Conservation (phyloP, 2,888 invertebrate species). For the Keiferia lycopersicella region DNA sequence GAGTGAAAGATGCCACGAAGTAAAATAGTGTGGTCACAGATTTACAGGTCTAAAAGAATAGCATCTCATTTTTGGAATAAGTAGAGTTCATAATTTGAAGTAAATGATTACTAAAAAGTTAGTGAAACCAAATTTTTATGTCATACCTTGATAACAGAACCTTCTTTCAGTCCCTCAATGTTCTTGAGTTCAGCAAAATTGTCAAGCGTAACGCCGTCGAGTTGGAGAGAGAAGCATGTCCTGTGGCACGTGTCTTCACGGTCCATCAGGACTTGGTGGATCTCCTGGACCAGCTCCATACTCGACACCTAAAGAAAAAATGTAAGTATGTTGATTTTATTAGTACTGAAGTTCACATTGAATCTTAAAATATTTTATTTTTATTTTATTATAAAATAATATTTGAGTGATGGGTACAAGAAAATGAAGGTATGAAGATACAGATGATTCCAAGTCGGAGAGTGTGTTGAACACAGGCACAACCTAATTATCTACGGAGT, state of each 20-base stretch:
- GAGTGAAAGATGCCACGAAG: background rate
- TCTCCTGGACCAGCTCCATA: conserved; percentile 98
- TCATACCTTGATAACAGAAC: conserved; percentile 91
- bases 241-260: conserved; percentile 99
- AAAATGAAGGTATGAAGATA: no score
- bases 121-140: background rate
- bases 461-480: no score
- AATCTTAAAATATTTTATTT: background rate
- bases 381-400: no score
- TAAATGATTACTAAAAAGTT: no score
- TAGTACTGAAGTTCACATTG: background rate
- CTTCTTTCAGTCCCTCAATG: conserved; percentile 97
- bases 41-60: no score
- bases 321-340: background rate
- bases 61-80: no score
- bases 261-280: conserved; percentile 98
- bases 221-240: conserved; percentile 98
- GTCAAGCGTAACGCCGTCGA: conserved; percentile 96
- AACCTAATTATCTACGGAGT: no score
- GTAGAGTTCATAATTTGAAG: no score
- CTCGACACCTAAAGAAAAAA: conserved; percentile 89
- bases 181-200: conserved; percentile 99
- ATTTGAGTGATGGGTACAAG: no score
- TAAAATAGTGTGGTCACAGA: background rate
- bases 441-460: no score